Evolutionary conservation across 2,888 invertebrate genomes (phyloP).

Genomic region (Sinelater perroti): DNA sequence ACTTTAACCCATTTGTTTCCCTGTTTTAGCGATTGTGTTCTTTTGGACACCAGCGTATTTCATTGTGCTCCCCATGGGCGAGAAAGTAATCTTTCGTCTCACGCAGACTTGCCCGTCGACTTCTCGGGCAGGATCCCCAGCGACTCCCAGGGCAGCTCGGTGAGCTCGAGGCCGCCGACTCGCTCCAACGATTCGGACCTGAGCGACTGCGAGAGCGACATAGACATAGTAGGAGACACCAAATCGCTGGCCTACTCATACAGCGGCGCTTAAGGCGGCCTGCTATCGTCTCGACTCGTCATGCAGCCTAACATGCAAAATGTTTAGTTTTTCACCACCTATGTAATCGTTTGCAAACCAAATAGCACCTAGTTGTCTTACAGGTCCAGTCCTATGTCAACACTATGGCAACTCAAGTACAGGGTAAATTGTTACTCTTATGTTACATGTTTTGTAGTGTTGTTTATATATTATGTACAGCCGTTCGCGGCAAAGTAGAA

Average conservation of each 20-base stretch:
- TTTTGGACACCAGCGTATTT: too few relatives aligned
- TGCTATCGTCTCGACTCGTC: too few relatives aligned
- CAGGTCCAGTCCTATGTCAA: too few relatives aligned
- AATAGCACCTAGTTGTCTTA: too few relatives aligned
- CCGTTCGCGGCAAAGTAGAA: slow-evolving; percentile 8
- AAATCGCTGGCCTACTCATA: slow-evolving; percentile 46
- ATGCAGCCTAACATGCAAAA: too few relatives aligned
- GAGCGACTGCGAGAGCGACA: slow-evolving; percentile 70
- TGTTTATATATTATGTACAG: background rate
- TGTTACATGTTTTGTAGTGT: background rate
- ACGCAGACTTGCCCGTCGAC: slow-evolving; percentile 44
- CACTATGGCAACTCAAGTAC: too few relatives aligned
- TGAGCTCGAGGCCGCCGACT: slow-evolving; percentile 11
- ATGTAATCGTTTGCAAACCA: too few relatives aligned
- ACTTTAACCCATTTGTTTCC: too few relatives aligned
- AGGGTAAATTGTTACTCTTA: too few relatives aligned
- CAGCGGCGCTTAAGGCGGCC: slow-evolving; percentile 47
- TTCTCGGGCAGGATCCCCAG: slow-evolving; percentile 38
- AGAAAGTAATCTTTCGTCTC: background rate
- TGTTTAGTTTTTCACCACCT: too few relatives aligned
- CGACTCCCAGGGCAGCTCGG: slow-evolving; percentile 19
- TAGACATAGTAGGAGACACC: slow-evolving; percentile 68
- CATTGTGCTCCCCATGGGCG: too few relatives aligned
- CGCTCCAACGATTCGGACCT: slow-evolving; percentile 60
- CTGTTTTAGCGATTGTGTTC: too few relatives aligned